Evolutionary conservation across 2,113 vertebrate species (phyloP), one percentile per base, ranked within the genome.

Genomic region (Arothron firmamentum): DNA sequence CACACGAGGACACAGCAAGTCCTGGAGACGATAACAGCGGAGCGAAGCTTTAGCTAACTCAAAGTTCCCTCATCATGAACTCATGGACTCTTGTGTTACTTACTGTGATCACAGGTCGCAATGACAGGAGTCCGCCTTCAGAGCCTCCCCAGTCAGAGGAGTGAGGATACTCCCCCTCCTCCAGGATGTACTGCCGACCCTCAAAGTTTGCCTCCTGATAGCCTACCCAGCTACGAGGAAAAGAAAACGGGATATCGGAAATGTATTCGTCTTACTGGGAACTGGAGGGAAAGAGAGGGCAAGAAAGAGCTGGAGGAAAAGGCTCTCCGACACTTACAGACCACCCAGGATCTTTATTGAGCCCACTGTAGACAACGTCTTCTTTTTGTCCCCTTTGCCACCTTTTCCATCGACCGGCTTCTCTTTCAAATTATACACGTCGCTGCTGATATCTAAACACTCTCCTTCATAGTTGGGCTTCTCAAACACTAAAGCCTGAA

Each of bases 131-230:
- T 3, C 86, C 70, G 14, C 89, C 88, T 45, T 82, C 78, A 14
- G 84, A 88, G 38, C 92, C 95, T 15, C 93, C 95, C 97, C 97
- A 99, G n/a, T 95, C 93, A 3, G 67, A 90, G 90, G 89, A 94
- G 43, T 95, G 86, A 59, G 72, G 85, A 63, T 95, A 99, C 0
- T 92, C 91, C 54, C 97, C 97, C 88, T 99, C 97, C 82, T 99
- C 97, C 73, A 99, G 86, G 76, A 97, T 72, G 82, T 94, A 98
- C 83, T 99, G 97, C 67, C 92, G 94, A 8, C 95, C 97, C 70
- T 90, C 90, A 64, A 95, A 96, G n/a, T 89, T 88, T 17, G 90
- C 82, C 63, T 94, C 93, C 53, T 92, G 92, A n/a, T 95, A 98
- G 9, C 93, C 96, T 2, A 96, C 93, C 95, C 96, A 98, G 3